Evolutionary conservation across 2,888 invertebrate species (phyloP).

Genomic region (Diarsia mendica): DNA sequence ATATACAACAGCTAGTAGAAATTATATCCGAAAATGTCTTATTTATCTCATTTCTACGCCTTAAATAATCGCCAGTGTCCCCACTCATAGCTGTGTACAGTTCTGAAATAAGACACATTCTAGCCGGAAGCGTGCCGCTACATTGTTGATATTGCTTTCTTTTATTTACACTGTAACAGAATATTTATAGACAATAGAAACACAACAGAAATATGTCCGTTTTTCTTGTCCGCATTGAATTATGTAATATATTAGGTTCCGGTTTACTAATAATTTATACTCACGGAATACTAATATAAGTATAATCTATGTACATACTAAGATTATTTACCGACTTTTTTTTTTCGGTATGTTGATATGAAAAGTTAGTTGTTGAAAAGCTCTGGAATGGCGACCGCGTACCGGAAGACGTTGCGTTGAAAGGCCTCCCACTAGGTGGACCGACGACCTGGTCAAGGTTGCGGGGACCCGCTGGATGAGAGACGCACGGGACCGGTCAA

Average conservation of each 20-base stretch:
- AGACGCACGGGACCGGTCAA: no score
- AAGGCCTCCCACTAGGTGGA: no score
- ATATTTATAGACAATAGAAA: slow-evolving; percentile 34
- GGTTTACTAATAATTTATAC: neutral
- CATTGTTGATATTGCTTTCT: slow-evolving; percentile 30
- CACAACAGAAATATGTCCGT: neutral
- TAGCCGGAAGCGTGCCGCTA: slow-evolving; percentile 24
- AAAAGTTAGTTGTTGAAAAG: no score
- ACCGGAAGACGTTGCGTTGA: no score
- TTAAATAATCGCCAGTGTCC: slow-evolving; percentile 1
- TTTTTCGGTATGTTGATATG: neutral
- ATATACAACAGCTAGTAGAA: neutral
- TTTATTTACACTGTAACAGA: slow-evolving; percentile 27
- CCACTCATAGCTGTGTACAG: slow-evolving; percentile 5
- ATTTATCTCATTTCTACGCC: neutral
- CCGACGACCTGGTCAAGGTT: no score
- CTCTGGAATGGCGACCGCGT: no score
- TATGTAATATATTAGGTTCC: neutral
- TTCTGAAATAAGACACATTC: slow-evolving; percentile 41
- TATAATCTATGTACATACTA: neutral
- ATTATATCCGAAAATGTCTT: neutral
- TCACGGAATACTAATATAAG: no score
- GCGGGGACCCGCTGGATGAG: no score
- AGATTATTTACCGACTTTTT: neutral
- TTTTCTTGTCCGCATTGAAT: neutral